phyloP scores from a whole-genome alignment of 2,888 invertebrate genomes.

The Julus scanicus region DNA sequence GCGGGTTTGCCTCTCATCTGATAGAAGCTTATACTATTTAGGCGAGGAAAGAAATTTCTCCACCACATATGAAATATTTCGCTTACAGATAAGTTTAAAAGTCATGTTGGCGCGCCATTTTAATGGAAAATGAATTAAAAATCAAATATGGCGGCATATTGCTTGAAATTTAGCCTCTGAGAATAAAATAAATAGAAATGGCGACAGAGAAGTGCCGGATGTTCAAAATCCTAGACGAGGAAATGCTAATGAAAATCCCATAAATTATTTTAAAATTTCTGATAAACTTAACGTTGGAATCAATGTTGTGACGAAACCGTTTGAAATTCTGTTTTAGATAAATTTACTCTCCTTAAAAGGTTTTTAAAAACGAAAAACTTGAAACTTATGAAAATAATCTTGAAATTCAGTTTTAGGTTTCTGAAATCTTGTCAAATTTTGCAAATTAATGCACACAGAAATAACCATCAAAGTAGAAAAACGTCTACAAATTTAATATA shows the following conservation, averaged over 20 bases:
- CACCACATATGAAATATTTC: neutral
- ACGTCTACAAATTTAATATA: too few species aligned
- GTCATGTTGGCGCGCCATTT: neutral
- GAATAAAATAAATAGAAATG: neutral
- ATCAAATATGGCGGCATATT: neutral
- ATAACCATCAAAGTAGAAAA: too few species aligned
- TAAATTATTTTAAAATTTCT: neutral
- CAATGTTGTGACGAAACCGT: too few species aligned
- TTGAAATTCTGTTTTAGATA: too few species aligned
- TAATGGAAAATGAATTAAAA: conserved; percentile 25
- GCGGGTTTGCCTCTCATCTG: neutral
- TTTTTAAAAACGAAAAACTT: too few species aligned
- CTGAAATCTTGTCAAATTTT: too few species aligned
- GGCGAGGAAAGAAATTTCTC: neutral
- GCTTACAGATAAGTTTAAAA: neutral
- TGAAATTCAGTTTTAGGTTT: too few species aligned
- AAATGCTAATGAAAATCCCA: neutral
- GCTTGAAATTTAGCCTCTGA: neutral
- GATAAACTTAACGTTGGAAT: too few species aligned
- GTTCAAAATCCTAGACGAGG: neutral
- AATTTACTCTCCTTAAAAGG: too few species aligned
- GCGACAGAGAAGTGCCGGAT: neutral
- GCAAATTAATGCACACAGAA: too few species aligned
- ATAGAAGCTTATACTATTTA: conserved; percentile 16
- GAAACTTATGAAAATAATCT: too few species aligned